A percentile compares a stretch with the other conserved stretches of the same genome.
These are phyloP conservation scores for Enteromius radiatus DNA, from an alignment of 2,797 vertebrate species.

Conservation along the genomic window DNA sequence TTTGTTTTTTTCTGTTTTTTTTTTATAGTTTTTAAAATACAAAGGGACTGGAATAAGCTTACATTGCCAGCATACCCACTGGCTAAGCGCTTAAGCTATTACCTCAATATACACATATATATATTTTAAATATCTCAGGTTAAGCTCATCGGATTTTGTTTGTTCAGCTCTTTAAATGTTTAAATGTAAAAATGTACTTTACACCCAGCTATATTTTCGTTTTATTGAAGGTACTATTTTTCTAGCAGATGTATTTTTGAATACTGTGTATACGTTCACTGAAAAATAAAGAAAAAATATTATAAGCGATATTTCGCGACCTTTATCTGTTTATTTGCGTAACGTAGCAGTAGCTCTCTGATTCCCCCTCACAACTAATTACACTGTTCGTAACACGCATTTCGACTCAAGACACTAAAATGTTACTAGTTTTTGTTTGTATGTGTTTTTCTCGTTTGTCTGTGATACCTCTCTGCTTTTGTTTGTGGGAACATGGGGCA, in stretches of 20 bases:
- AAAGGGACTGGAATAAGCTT: conserved; percentile 1
- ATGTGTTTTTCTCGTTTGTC: conserved; percentile 65
- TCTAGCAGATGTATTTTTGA: conserved; percentile 83
- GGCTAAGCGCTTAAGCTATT: background rate
- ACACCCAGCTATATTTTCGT: conserved; percentile 68
- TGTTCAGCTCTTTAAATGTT: conserved; percentile 13
- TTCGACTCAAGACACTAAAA: conserved; percentile 79
- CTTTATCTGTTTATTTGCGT: conserved; percentile 77
- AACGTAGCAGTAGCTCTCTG: conserved; percentile 68
- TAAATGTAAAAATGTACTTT: conserved; percentile 16
- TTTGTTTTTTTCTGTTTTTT: conserved; percentile 57
- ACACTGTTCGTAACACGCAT: conserved; percentile 80
- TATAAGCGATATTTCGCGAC: conserved; percentile 69
- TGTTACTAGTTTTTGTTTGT: conserved; percentile 71
- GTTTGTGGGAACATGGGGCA: conserved; percentile 67
- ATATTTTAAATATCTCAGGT: conserved; percentile 11
- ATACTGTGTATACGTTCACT: conserved; percentile 78
- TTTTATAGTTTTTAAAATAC: conserved; percentile 67
- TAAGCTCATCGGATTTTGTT: background rate
- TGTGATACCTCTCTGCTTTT: conserved; percentile 74
- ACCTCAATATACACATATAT: background rate
- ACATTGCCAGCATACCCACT: background rate
- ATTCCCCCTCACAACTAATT: conserved; percentile 77
- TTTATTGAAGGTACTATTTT: conserved; percentile 82
- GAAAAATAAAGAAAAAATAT: conserved; percentile 78